phyloP scores from a whole-genome alignment of 1,140 invertebrate genomes.

The Piezodorus guildinii region DNA sequence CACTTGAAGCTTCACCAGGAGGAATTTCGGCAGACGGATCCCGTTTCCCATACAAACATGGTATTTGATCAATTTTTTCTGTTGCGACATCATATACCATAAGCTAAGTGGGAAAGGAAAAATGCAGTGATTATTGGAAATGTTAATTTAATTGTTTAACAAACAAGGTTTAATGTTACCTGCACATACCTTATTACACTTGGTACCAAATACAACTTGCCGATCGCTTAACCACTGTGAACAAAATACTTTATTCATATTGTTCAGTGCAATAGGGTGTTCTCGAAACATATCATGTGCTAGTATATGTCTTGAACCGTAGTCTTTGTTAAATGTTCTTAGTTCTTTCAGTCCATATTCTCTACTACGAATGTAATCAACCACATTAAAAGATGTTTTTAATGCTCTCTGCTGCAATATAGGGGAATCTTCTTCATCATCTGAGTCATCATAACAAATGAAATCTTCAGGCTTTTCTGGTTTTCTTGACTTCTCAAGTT shows the following conservation, averaged over 20 bases:
- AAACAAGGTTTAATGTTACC: not conserved
- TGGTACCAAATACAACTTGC: conserved; percentile 90
- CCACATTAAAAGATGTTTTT: conserved; percentile 71
- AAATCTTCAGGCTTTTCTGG: conserved; percentile 81
- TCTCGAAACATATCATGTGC: conserved; percentile 81
- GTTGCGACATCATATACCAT: conserved; percentile 74
- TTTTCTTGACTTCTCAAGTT: conserved; percentile 56
- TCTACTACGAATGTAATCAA: conserved; percentile 66
- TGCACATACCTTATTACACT: conserved; percentile 84
- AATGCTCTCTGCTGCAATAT: conserved; percentile 55
- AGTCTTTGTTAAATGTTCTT: conserved; percentile 59
- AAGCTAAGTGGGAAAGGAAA: conserved; percentile 41
- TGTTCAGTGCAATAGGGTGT: conserved; percentile 62
- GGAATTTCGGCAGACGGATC: conserved; percentile 39
- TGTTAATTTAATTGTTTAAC: not conserved
- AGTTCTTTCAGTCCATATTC: conserved; percentile 59
- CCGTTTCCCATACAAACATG: conserved; percentile 56
- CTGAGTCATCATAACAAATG: conserved; percentile 73
- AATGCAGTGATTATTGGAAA: not conserved
- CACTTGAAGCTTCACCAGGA: conserved; percentile 56
- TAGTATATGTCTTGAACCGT: conserved; percentile 72
- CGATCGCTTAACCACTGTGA: conserved; percentile 90
- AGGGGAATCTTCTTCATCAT: conserved; percentile 70
- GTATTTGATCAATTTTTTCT: conserved; percentile 71
- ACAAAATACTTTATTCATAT: conserved; percentile 93